Conservation (phyloP, 2,888 invertebrate species). For the Machimus atricapillus region DNA sequence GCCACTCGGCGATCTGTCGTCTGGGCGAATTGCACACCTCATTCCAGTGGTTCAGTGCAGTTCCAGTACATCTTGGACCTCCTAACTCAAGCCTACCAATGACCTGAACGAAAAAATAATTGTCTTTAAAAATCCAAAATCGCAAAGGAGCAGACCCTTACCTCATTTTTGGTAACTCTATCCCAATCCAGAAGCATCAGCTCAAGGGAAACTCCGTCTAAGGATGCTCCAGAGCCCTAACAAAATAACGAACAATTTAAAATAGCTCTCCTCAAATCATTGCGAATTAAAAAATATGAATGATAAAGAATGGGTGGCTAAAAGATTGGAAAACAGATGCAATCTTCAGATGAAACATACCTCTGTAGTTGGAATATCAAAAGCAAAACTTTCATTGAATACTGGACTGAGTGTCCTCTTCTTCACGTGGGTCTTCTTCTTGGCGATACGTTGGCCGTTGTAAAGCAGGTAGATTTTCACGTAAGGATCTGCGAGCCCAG, state of each 20-base stretch:
- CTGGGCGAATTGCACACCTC: constrained; percentile 97
- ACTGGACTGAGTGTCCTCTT: constrained; percentile 97
- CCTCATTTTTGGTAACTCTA: constrained; percentile 97
- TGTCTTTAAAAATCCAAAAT: neutral
- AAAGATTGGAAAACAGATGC: too few relatives aligned
- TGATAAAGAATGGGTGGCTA: too few relatives aligned
- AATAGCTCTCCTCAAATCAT: neutral
- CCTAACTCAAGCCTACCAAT: constrained; percentile 96
- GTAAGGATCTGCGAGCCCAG: constrained; percentile 93
- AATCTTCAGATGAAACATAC: constrained; percentile 52
- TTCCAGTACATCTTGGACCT: constrained; percentile 77
- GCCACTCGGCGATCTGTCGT: constrained; percentile 99
- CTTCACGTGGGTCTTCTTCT: constrained; percentile 99
- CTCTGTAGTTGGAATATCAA: constrained; percentile 88
- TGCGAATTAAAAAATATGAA: neutral
- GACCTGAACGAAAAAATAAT: constrained; percentile 68
- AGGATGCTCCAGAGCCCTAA: constrained; percentile 60
- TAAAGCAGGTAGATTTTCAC: constrained; percentile 97
- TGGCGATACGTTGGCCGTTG: constrained; percentile 97
- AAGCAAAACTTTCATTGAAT: constrained; percentile 98
- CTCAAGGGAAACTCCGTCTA: constrained; percentile 62
- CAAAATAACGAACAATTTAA: constrained; percentile 38
- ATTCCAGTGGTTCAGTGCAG: constrained; percentile 94
- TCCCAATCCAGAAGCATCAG: constrained; percentile 86
- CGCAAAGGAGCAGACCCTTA: constrained; percentile 57